Evolutionary conservation across 2,113 vertebrate genomes (phyloP), one percentile per base, ranked within the genome.

Genomic region (Malaclemys terrapin): DNA sequence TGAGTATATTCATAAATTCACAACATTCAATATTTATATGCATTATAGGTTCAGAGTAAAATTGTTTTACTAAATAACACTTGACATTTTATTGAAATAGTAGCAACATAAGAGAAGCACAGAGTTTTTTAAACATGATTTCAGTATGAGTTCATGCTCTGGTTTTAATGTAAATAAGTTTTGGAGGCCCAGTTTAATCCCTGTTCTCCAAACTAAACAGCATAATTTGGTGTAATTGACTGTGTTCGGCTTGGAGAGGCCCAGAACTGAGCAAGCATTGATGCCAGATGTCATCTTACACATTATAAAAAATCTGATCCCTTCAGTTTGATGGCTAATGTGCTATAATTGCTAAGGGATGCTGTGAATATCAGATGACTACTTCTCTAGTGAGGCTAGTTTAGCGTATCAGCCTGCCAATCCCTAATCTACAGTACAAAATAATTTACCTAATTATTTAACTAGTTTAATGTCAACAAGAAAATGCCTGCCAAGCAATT

Each of bases 281-380:
- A 89, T 97, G 89, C 80, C 93, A 96, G 84, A 87, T 95, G 69
- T 90, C 53, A 90, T 93, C 87, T 88, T 93, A 94, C 31, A 80
- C 53, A 52, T 81, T 49, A 59, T 65, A 62, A 89, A 85, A 56
- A 84, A 22, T 6, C 49, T 62, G 53, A 89, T 88, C 12, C 85
- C 81, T 93, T 31, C 24, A 83, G 91, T 95, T 89, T 86, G 56
- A 83, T 50, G 31, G 59, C 81, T 89, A 87, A 69, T 85, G 17
- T 69, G 88, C 65, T 78, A 9, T 72, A 89, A 57, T 27, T 88
- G 56, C 12, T 80, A 93, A 91, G 62, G 12, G 53, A 79, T 81
- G 57, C 65, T 91, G 85, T 95, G 79, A 92, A 52, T 85, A 87
- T 88, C 75, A 90, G 82, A 89, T 95, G 91, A 87, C 75, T 91